Base-by-base conservation (phyloP, 2,888 invertebrate species). In the Pseudanteris insignis region DNA sequence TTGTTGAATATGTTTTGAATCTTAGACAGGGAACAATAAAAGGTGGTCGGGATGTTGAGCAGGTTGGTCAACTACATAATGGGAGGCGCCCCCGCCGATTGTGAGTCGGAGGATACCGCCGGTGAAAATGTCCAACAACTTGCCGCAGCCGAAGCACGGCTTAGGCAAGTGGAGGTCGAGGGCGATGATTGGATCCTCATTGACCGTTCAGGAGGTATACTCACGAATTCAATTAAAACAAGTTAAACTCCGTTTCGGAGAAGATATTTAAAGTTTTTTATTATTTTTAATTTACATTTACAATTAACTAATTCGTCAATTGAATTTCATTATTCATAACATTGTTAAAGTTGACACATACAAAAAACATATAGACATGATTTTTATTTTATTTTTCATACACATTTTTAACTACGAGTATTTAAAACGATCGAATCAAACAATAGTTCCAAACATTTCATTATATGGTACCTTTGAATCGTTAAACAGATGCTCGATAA, bases 151-250 rank as follows among this genome's bases (percentile, higher is more conserved):
- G 70, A 71, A 61, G 67, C 74, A 24, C 71, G 76, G 63, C 68
- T 76, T 30, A 68, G 70, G 41, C 76, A 76, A 63, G 69, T 76
- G 64, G 73, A 73, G 66, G 74, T 74, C 61, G 76, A 76, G 68
- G 72, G 74, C 64, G 73, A 76, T 36, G 76, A 76, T 57, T 76
- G 76, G 76, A 74, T 76, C 71, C 76, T 76, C 71, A 74, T 76
- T 69, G 76, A 76, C 66, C 72, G 68, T 53, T 65, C 70, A 68
- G 73, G 76, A 75, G 65, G 30, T 11, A 18, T 14, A 15, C n/a
- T n/a, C n/a, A n/a, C n/a, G n/a, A n/a, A n/a, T n/a, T n/a, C n/a
- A n/a, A n/a, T n/a, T n/a, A n/a, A n/a, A n/a, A n/a, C 9, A 18
- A 21, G 32, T 28, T 14, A 24, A 30, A 21, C 9, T 10, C 4